These are phyloP conservation scores for Hirtodrosophila histrioides DNA, from an alignment of 2,888 invertebrate genomes.

Conservation along the genomic window DNA sequence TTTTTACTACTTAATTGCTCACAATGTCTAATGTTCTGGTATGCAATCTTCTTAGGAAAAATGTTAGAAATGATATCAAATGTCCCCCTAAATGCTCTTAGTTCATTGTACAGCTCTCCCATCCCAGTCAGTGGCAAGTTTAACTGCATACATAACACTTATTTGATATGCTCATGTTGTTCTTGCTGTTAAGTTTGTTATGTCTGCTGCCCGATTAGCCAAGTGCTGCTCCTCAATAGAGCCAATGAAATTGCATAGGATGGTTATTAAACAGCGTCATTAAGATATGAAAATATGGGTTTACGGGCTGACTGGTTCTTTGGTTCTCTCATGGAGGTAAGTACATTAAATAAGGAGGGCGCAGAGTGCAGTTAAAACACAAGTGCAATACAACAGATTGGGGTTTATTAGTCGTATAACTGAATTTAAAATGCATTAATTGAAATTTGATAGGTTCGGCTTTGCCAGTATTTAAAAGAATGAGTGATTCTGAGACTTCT, in stretches of 20 bases:
- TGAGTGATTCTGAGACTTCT: too few species aligned
- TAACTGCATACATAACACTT: slow-evolving; percentile 1
- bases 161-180: slow-evolving; percentile 2
- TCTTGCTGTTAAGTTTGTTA: slow-evolving; percentile 9
- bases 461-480: neutral
- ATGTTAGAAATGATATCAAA: too few species aligned
- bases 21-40: too few species aligned
- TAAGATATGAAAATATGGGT: slow-evolving; percentile 62
- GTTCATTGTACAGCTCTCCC: too few species aligned
- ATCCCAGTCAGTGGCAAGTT: neutral
- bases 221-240: slow-evolving; percentile 9
- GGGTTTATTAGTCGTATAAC: slow-evolving; percentile 40
- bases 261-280: slow-evolving; percentile 35
- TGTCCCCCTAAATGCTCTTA: too few species aligned
- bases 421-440: slow-evolving; percentile 13
- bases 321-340: too few species aligned
- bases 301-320: slow-evolving; percentile 19
- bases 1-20: too few species aligned
- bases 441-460: slow-evolving; percentile 27
- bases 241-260: slow-evolving; percentile 13
- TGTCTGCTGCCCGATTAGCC: slow-evolving; percentile 20
- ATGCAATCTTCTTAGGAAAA: neutral
- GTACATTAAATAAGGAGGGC: slow-evolving; percentile 4
- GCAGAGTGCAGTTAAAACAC: slow-evolving; percentile 25
- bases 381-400: slow-evolving; percentile 18